A percentile compares a stretch with the other conserved stretches of the same genome.
Conservation (phyloP, 2,797 vertebrate species). For the Glossophaga mutica region DNA sequence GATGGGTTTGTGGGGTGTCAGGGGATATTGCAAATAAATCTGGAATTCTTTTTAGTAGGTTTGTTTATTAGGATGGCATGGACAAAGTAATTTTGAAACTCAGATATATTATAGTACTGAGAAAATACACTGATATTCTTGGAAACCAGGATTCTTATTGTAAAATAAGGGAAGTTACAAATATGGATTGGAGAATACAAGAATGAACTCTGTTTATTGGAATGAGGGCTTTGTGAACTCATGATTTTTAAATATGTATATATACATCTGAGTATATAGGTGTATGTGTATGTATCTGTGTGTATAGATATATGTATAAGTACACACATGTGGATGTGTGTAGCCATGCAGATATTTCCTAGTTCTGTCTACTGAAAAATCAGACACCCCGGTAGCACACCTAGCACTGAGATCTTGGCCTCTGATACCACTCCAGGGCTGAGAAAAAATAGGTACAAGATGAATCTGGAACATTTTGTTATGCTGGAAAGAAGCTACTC, state of each 20-base stretch:
- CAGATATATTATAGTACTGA: not conserved
- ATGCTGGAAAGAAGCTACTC: not conserved
- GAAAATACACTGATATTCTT: slow-evolving; percentile 14
- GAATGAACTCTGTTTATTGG: not conserved
- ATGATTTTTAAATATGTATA: slow-evolving; percentile 2
- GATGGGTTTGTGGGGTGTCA: not conserved
- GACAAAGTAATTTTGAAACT: slow-evolving; percentile 19
- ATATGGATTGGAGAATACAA: not conserved
- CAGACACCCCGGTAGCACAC: not conserved
- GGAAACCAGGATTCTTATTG: not conserved
- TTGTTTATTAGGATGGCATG: slow-evolving; percentile 1
- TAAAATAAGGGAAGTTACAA: not conserved
- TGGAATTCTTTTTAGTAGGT: slow-evolving; percentile 25
- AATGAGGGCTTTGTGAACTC: not conserved
- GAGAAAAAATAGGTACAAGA: not conserved
- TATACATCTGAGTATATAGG: not conserved
- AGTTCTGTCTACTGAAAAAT: slow-evolving; percentile 6
- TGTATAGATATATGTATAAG: not conserved
- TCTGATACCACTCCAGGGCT: not conserved
- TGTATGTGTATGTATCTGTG: not conserved
- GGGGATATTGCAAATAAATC: not conserved
- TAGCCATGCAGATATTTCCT: not conserved
- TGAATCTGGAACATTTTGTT: not conserved
- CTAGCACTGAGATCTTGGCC: not conserved
- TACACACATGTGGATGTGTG: not conserved